phyloP scores from a whole-genome alignment of 1,140 invertebrate genomes.

The Helicorthomorpha holstii region DNA sequence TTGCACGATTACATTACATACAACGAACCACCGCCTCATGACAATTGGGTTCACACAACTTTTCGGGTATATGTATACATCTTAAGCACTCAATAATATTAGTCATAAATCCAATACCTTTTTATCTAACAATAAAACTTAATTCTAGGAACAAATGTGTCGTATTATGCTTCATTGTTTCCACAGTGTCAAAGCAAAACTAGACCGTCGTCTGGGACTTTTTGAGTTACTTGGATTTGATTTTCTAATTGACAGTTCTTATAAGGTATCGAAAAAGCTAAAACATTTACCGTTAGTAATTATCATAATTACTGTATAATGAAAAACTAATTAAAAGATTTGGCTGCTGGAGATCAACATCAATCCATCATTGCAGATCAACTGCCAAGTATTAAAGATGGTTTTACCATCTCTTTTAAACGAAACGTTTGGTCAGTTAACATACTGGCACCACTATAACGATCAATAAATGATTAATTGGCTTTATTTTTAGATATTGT shows the following conservation, averaged over 20 bases:
- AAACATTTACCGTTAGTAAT: neutral
- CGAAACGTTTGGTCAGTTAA: slow-evolving; percentile 14
- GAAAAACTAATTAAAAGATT: slow-evolving; percentile 16
- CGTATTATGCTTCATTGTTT: slow-evolving; percentile 26
- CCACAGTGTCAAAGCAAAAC: slow-evolving; percentile 26
- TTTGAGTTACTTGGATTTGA: slow-evolving; percentile 29
- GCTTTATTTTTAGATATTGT: slow-evolving; percentile 14
- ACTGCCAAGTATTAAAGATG: slow-evolving; percentile 24
- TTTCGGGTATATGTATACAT: too few relatives aligned
- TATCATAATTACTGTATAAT: neutral
- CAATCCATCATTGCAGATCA: slow-evolving; percentile 24
- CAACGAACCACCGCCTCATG: slow-evolving; percentile 14
- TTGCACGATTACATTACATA: slow-evolving; percentile 29
- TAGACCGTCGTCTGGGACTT: slow-evolving; percentile 22
- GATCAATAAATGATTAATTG: neutral
- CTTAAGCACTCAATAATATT: too few relatives aligned
- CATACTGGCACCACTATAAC: neutral
- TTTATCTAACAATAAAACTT: too few relatives aligned
- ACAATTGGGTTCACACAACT: slow-evolving; percentile 24
- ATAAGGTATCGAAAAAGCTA: slow-evolving; percentile 16
- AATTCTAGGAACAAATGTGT: slow-evolving; percentile 22
- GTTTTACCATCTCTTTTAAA: slow-evolving; percentile 24
- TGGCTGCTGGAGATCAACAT: slow-evolving; percentile 28
- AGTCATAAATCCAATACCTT: too few relatives aligned
- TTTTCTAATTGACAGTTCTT: slow-evolving; percentile 27